These are phyloP conservation scores for Phaethon lepturus DNA, from an alignment of 2,113 vertebrate genomes.

Conservation along the genomic window DNA sequence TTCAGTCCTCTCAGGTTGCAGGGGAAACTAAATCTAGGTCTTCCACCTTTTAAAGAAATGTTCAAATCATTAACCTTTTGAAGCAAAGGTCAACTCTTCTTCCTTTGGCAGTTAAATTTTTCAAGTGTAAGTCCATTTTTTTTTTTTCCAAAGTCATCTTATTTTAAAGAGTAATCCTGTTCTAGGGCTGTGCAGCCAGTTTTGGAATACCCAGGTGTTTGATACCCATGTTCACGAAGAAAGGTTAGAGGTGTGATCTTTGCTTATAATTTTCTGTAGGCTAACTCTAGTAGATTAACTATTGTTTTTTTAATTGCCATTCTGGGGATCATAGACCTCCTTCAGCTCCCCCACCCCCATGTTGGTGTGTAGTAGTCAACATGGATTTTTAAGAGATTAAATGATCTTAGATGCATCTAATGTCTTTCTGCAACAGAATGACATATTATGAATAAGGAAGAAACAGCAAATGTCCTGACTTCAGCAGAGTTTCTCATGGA, in stretches of 20 bases:
- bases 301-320: not conserved
- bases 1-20: not conserved
- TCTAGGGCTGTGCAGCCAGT: not conserved
- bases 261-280: not conserved
- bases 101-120: not conserved
- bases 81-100: not conserved
- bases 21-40: not conserved
- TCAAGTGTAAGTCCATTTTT: not conserved
- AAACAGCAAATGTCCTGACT: not conserved
- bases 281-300: not conserved
- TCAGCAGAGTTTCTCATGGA: not conserved
- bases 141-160: not conserved
- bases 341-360: not conserved
- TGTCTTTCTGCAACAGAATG: not conserved
- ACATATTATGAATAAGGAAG: not conserved
- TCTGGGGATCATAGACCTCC: not conserved
- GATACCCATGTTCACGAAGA: not conserved
- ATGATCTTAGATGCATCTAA: not conserved
- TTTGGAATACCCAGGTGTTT: not conserved
- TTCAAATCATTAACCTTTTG: not conserved
- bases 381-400: not conserved
- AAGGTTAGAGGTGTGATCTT: not conserved
- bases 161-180: not conserved
- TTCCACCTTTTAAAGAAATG: not conserved
- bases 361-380: not conserved